These are phyloP conservation scores for Rhizomys pruinosus DNA, from an alignment of 2,113 vertebrate genomes.

Conservation along the genomic window DNA sequence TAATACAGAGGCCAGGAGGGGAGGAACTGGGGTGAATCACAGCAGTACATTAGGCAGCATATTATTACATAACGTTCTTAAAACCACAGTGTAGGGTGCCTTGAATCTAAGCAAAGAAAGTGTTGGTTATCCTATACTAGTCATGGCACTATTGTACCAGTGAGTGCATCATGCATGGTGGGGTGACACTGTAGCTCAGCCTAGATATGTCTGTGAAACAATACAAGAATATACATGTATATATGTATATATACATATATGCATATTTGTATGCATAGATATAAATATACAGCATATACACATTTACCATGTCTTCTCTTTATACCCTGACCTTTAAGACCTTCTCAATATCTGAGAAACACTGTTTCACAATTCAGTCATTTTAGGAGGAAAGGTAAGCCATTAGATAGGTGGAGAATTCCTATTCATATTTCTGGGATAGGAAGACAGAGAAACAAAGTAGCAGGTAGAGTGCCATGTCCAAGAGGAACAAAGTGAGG, in stretches of 20 bases:
- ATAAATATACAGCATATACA: too few species aligned
- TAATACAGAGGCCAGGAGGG: background rate
- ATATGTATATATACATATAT: too few species aligned
- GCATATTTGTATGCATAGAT: too few species aligned
- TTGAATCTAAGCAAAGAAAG: background rate
- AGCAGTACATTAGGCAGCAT: background rate
- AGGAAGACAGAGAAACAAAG: background rate
- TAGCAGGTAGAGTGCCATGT: rapidly evolving
- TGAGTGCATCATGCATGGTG: background rate
- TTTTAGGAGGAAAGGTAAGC: background rate
- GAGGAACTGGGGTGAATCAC: background rate
- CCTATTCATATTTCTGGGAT: rapidly evolving
- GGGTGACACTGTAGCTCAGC: background rate
- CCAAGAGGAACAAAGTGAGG: too few species aligned
- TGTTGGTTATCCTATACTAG: background rate
- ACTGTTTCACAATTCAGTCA: too few species aligned
- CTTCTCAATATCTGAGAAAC: too few species aligned
- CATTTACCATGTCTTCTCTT: too few species aligned
- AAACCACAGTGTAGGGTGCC: background rate
- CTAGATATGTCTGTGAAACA: background rate
- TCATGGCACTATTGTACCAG: too few species aligned
- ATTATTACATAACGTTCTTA: background rate
- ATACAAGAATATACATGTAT: too few species aligned
- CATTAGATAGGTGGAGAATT: background rate
- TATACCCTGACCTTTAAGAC: too few species aligned